Percentiles rank a stretch among this genome's conserved stretches.
These are phyloP conservation scores for Mythimna ferrago DNA, from an alignment of 2,888 invertebrate species.

Conservation along the genomic window DNA sequence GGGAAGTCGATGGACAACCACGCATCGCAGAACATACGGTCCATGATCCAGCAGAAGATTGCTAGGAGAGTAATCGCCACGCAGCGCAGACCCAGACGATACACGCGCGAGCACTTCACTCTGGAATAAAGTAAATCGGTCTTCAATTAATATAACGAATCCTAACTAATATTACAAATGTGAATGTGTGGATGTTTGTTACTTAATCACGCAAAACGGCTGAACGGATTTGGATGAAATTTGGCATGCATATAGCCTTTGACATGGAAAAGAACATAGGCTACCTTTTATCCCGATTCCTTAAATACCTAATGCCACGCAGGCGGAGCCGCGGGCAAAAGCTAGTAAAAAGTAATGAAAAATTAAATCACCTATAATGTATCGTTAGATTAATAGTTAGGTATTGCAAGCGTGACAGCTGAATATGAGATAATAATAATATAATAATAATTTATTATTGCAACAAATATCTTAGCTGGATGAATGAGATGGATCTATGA, in stretches of 20 bases:
- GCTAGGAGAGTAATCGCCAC: constrained; percentile 93
- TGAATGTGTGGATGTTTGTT: too few species aligned
- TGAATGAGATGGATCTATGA: neutral
- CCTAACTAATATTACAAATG: too few species aligned
- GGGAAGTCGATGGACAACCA: constrained; percentile 95
- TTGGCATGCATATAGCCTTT: too few species aligned
- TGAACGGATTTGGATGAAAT: too few species aligned
- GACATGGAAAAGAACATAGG: too few species aligned
- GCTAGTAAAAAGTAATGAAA: neutral
- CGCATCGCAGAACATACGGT: constrained; percentile 94
- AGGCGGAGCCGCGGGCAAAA: too few species aligned
- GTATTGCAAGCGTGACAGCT: neutral
- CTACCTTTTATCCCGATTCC: too few species aligned
- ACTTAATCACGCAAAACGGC: too few species aligned
- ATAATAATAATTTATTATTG: too few species aligned
- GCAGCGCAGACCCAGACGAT: constrained; percentile 93
- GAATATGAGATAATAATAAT: neutral
- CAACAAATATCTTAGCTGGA: too few species aligned
- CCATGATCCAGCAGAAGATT: constrained; percentile 94
- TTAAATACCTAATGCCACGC: too few species aligned
- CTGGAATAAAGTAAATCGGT: constrained; percentile 75
- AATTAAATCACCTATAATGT: neutral
- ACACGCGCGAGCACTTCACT: constrained; percentile 92
- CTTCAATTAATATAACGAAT: neutral
- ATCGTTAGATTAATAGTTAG: neutral